Percentiles rank a stretch among this genome's conserved stretches.
These are phyloP conservation scores for Caerostris extrusa DNA, from an alignment of 1,140 invertebrate genomes.

Conservation along the genomic window DNA sequence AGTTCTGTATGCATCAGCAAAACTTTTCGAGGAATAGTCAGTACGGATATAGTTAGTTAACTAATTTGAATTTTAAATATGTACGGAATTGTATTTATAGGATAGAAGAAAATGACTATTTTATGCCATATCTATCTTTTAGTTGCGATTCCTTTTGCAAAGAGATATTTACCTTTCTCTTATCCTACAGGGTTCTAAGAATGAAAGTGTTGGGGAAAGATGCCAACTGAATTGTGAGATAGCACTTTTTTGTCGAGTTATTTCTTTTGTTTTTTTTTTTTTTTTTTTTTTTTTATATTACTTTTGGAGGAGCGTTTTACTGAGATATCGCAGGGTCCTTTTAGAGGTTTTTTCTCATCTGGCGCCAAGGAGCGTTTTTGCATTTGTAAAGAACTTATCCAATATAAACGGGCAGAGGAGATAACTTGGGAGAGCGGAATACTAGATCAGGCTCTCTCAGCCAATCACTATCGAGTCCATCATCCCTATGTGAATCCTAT, in stretches of 20 bases:
- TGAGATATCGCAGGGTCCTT: slow-evolving; percentile 30
- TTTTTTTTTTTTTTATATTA: slow-evolving; percentile 5
- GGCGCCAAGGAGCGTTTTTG: slow-evolving; percentile 57
- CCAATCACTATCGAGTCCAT: slow-evolving; percentile 50
- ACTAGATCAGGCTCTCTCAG: slow-evolving; percentile 62
- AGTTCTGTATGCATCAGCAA: no score
- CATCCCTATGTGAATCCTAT: slow-evolving; percentile 29
- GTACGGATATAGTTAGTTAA: no score
- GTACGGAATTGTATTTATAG: no score
- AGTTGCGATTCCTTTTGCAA: not conserved
- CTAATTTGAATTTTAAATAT: no score
- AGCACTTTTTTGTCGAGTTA: slow-evolving; percentile 18
- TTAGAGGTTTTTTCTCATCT: slow-evolving; percentile 51
- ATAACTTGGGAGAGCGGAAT: slow-evolving; percentile 34
- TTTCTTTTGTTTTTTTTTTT: slow-evolving; percentile 11
- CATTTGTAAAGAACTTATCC: slow-evolving; percentile 69
- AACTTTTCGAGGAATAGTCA: no score
- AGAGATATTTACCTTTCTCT: slow-evolving; percentile 3
- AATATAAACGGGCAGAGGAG: slow-evolving; percentile 61
- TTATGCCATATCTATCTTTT: no score
- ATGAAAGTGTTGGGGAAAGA: not conserved
- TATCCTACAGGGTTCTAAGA: slow-evolving; percentile 8
- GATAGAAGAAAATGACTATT: no score
- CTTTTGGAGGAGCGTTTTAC: slow-evolving; percentile 29
- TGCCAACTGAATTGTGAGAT: slow-evolving; percentile 23